These are phyloP conservation scores for Phania funesta DNA, from an alignment of 2,888 invertebrate genomes.

Conservation along the genomic window DNA sequence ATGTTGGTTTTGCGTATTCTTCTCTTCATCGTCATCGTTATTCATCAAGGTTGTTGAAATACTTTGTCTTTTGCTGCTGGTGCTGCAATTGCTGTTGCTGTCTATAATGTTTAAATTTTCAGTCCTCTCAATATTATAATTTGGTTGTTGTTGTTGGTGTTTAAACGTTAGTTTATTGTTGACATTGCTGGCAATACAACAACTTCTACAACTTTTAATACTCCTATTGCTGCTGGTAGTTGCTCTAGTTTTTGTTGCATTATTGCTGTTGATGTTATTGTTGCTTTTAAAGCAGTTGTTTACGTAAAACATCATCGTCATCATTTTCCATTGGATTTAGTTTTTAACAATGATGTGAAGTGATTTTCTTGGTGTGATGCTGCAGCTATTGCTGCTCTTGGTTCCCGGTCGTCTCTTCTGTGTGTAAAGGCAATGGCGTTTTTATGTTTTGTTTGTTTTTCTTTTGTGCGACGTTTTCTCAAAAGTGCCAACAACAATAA, in stretches of 20 bases:
- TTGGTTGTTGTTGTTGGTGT: constrained; percentile 20
- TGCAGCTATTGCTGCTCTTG: constrained; percentile 32
- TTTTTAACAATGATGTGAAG: constrained; percentile 49
- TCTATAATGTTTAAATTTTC: constrained; percentile 34
- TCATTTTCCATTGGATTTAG: constrained; percentile 69
- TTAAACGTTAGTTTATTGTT: constrained; percentile 32
- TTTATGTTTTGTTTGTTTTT: constrained; percentile 11
- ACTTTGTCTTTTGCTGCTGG: constrained; percentile 27
- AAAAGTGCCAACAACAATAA: constrained; percentile 35
- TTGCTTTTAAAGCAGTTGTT: constrained; percentile 64
- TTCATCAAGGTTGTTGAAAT: neutral
- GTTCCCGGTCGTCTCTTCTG: neutral
- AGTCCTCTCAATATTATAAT: constrained; percentile 45
- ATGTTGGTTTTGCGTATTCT: constrained; percentile 23
- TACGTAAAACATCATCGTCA: constrained; percentile 68
- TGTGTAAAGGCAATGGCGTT: neutral
- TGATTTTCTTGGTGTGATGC: constrained; percentile 31
- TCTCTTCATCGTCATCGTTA: constrained; percentile 18
- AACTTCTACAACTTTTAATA: constrained; percentile 10
- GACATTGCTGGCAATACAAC: constrained; percentile 22
- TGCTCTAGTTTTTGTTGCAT: constrained; percentile 10
- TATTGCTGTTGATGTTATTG: constrained; percentile 37
- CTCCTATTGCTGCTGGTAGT: constrained; percentile 26
- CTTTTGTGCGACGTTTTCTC: constrained; percentile 16
- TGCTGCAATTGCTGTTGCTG: constrained; percentile 25